Base-by-base conservation (phyloP, 2,888 invertebrate species). In the Eupithecia exiguata region DNA sequence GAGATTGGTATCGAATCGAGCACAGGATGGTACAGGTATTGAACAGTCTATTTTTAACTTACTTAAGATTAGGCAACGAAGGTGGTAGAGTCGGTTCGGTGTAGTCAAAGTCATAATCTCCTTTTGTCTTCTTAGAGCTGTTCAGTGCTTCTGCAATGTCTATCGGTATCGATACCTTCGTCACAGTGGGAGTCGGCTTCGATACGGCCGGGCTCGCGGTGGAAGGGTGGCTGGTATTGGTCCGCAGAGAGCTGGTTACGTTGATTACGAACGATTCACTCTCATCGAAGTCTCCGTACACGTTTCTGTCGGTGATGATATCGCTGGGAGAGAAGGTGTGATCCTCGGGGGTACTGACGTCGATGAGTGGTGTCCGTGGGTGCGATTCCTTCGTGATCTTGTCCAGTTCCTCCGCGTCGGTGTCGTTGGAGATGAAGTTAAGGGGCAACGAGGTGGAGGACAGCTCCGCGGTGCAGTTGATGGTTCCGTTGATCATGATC, bases 31-130 rank as follows among this genome's bases (percentile, higher is more conserved):
- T 53, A 21, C 49, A 53, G 10, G 10, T 21, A n/a, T 53, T 21
- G 21, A 53, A 53, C 10, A 16, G 16, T n/a, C n/a, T 46, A 7
- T 5, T 43, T 14, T 7, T 38, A 79, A 21, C 91, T 93, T 93
- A 96, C 97, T 96, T 96, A 69, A 97, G 93, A 89, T 97, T 97
- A 0, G 97, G 97, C 72, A 97, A 88, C 14, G 97, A 97, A n/a
- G 97, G 97, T 2, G 97, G 97, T 72, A 97, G 86, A 0, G 97
- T 96, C 0, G 96, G 96, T 79, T 96, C 96, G 69, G 94, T 95
- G 83, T 97, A 97, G 84, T 97, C 97, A 83, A 96, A 96, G 81
- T 96, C 96, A 79, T 96, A 96, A 79, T 96, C 95, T 70, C 95
- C 95, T 79, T 95, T 95, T 1, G 93, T 95, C 82, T 95, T 96